These are phyloP conservation scores for Leptogaster cylindrica DNA, from an alignment of 2,888 invertebrate genomes.

Conservation along the genomic window DNA sequence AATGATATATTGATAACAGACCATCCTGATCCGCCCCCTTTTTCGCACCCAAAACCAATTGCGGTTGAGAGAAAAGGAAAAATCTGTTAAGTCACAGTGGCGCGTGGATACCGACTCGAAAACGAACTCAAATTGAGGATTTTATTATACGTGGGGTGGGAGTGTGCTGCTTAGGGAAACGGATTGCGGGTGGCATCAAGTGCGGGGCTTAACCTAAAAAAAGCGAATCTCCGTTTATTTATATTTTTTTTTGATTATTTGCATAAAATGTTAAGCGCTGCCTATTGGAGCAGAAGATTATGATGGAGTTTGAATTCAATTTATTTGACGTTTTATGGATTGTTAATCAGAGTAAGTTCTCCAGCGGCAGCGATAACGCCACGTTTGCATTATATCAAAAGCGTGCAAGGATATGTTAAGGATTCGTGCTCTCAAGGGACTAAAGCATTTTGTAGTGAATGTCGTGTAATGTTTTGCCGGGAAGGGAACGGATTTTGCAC, in stretches of 20 bases:
- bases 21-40: neutral
- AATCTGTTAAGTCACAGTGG: conserved; percentile 2
- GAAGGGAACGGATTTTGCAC: too few relatives aligned
- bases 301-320: conserved; percentile 7
- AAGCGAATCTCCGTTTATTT: too few relatives aligned
- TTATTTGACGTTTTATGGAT: conserved; percentile 7
- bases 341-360: conserved; percentile 18
- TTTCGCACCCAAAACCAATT: neutral
- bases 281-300: conserved; percentile 16
- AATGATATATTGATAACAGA: conserved; percentile 11
- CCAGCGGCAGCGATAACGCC: too few relatives aligned
- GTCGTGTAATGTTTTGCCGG: too few relatives aligned
- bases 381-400: too few relatives aligned
- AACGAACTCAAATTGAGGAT: conserved; percentile 14
- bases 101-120: neutral
- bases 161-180: too few relatives aligned
- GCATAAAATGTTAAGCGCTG: conserved; percentile 4
- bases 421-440: too few relatives aligned
- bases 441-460: too few relatives aligned
- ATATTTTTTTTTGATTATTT: too few relatives aligned
- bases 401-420: too few relatives aligned
- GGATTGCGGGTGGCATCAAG: neutral
- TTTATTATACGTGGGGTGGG: neutral
- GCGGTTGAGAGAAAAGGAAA: neutral
- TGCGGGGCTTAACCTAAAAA: conserved; percentile 8